Evolutionary conservation across 2,888 invertebrate genomes (phyloP).

Genomic region (Dasysyrphus albostriatus): DNA sequence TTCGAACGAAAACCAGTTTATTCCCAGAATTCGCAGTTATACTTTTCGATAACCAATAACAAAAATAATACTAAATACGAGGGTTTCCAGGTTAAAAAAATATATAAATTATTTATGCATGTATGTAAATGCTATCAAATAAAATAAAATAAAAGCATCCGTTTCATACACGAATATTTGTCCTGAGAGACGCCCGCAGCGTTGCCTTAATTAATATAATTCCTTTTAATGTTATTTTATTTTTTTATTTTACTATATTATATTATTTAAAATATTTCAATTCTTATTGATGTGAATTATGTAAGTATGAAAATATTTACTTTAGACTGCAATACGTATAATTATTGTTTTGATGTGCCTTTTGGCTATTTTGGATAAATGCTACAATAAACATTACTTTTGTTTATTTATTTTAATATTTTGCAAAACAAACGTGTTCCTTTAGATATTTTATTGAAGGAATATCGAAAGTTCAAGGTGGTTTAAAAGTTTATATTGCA

Average conservation of each 20-base stretch:
- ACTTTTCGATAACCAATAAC: background rate
- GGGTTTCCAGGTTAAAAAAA: background rate
- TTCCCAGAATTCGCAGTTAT: no score
- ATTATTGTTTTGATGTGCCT: constrained; percentile 23
- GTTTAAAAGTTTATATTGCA: constrained; percentile 61
- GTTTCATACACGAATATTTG: constrained; percentile 27
- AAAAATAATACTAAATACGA: background rate
- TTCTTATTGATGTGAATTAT: background rate
- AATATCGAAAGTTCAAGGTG: constrained; percentile 45
- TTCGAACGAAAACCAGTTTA: no score
- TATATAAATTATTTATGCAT: background rate
- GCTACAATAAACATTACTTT: constrained; percentile 6
- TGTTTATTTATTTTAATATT: background rate
- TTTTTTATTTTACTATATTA: background rate
- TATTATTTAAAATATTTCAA: constrained; percentile 7
- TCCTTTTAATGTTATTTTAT: no score
- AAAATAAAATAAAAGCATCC: constrained; percentile 4
- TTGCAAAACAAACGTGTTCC: constrained; percentile 12
- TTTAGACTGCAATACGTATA: background rate
- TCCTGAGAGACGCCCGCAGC: constrained; percentile 28
- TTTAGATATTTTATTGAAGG: constrained; percentile 10
- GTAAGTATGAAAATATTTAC: constrained; percentile 24
- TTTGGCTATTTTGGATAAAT: constrained; percentile 29
- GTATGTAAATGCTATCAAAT: background rate
- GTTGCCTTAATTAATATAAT: background rate